These are phyloP conservation scores for Cryptops parisi DNA, from an alignment of 2,888 invertebrate species.

Conservation along the genomic window DNA sequence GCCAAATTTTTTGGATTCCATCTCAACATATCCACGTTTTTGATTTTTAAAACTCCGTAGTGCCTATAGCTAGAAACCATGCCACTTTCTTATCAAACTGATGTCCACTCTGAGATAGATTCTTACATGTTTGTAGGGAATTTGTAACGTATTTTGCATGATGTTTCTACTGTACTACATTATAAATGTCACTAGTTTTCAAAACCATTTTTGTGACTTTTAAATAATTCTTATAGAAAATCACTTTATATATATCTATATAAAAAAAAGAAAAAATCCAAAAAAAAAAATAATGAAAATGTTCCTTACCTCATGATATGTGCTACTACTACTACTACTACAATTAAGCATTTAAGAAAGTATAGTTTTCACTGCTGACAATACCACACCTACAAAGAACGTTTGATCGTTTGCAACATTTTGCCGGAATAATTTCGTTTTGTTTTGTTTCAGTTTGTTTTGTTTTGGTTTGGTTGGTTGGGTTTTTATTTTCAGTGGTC, in stretches of 20 bases:
- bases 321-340: neutral
- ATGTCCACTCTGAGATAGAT: neutral
- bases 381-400: no score
- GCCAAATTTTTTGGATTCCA: constrained; percentile 1
- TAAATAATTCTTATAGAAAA: no score
- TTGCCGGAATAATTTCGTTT: no score
- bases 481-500: no score
- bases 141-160: constrained; percentile 4
- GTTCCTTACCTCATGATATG: neutral
- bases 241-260: neutral
- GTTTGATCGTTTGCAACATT: no score
- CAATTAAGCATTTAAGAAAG: no score
- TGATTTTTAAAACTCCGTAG: neutral
- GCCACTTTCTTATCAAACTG: neutral
- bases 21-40: neutral
- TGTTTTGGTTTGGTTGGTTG: no score
- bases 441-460: no score
- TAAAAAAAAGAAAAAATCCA: neutral
- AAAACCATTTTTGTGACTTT: no score
- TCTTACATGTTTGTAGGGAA: neutral
- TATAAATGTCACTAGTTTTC: neutral
- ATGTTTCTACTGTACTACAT: neutral
- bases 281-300: neutral
- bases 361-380: no score
- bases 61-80: constrained; percentile 3